Evolutionary conservation across 2,113 vertebrate species (phyloP).

Genomic region (Orycteropus afer): DNA sequence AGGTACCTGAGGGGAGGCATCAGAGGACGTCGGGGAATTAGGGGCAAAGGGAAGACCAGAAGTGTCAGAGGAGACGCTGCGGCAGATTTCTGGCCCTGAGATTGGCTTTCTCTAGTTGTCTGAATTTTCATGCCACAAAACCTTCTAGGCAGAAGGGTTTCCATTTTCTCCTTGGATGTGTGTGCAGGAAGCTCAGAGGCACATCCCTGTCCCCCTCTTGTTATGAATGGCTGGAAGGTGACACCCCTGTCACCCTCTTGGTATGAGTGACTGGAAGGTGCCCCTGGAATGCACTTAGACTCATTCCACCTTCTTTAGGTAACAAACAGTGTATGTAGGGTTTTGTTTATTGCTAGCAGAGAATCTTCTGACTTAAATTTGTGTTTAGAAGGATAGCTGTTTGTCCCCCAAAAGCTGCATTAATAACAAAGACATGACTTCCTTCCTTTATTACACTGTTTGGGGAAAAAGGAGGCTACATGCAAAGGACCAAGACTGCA

Average conservation of each 20-base stretch:
- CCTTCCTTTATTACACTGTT: background rate
- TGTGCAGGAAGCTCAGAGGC: conserved; percentile 14
- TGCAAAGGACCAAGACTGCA: background rate
- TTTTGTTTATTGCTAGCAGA: conserved; percentile 54
- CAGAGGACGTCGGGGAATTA: background rate
- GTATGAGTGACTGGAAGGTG: background rate
- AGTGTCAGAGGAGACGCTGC: background rate
- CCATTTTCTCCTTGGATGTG: rapidly evolving
- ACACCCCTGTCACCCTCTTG: background rate
- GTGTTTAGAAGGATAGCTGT: conserved; percentile 57
- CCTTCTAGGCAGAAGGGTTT: background rate
- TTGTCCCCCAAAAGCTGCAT: conserved; percentile 3
- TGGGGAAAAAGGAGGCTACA: background rate
- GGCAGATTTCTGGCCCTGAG: background rate
- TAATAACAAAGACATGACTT: conserved; percentile 30
- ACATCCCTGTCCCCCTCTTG: background rate
- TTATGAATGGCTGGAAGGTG: background rate
- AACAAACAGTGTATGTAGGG: background rate
- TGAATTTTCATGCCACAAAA: background rate
- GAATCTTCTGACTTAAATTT: conserved; percentile 52
- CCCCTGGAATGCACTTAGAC: rapidly evolving
- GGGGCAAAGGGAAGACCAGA: background rate
- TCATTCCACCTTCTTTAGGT: background rate
- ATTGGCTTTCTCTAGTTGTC: background rate
- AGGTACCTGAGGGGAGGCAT: background rate